Base-by-base conservation (phyloP, 2,888 invertebrate species). In the Rhynchonema sp. region DNA sequence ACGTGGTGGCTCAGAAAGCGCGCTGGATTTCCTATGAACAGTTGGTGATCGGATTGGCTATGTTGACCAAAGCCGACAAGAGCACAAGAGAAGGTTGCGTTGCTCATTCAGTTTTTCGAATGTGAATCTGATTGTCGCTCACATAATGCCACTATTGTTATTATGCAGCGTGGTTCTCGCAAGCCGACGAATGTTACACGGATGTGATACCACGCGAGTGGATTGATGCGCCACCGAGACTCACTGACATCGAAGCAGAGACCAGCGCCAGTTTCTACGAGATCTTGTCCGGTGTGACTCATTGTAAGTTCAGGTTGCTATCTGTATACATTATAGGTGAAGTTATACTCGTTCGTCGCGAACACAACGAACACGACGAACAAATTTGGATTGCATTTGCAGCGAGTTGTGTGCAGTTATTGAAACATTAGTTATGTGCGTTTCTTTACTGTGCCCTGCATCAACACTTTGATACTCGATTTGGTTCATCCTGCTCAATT, bases 261-360 rank as follows among this genome's bases (percentile, higher is more conserved):
- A 49, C 26, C 20, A 28, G 22, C 46, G 25, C 65, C 58, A 67
- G 89, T 0, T 90, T 91, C 72, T 91, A 90, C 74, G 90, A 91
- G 73, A 89, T 89, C 59, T 78, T 91, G 62, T 87, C 90, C 52
- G 91, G 90, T 38, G 90, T 91, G 38, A 91, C 91, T 27, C 91
- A 91, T 77, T 52, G 62, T 62, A 17, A 38, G 38, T 38, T 6
- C n/a, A n/a, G n/a, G n/a, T n/a, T n/a, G n/a, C n/a, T n/a, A n/a
- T n/a, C n/a, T n/a, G n/a, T n/a, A n/a, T n/a, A n/a, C n/a, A n/a
- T n/a, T n/a, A n/a, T n/a, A n/a, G n/a, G n/a, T n/a, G n/a, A n/a
- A n/a, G n/a, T n/a, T n/a, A n/a, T n/a, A n/a, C n/a, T n/a, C n/a
- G n/a, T n/a, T n/a, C n/a, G n/a, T n/a, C n/a, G n/a, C n/a, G n/a